Evolutionary conservation across 2,113 vertebrate genomes (phyloP).

Genomic region (Percopsis transmontana): DNA sequence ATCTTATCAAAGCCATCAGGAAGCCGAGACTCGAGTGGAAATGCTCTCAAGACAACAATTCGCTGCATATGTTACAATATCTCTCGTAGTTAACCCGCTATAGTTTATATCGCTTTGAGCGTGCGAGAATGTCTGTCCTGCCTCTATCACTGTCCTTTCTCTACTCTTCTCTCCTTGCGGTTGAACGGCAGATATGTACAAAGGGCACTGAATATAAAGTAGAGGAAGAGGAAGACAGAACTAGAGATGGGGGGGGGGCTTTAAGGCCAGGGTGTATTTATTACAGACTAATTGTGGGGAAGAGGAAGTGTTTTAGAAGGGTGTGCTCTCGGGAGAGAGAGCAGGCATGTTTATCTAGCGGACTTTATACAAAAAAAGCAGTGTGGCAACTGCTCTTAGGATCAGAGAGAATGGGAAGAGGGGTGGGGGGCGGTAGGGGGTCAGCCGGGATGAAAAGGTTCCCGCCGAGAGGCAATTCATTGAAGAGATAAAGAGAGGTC

Average conservation of each 20-base stretch:
- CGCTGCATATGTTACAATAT: constrained; percentile 64
- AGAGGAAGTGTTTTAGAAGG: constrained; percentile 74
- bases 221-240: background rate
- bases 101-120: constrained; percentile 53
- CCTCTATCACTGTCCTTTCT: constrained; percentile 12
- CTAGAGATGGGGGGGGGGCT: constrained; percentile 56
- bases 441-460: no score
- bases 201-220: background rate
- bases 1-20: constrained; percentile 81
- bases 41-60: constrained; percentile 55
- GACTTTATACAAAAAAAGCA: constrained; percentile 73
- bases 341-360: constrained; percentile 78
- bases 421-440: background rate
- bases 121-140: constrained; percentile 5
- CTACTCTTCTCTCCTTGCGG: constrained; percentile 23
- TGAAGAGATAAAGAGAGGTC: constrained; percentile 37
- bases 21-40: constrained; percentile 73
- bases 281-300: constrained; percentile 73
- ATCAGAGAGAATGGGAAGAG: constrained; percentile 54
- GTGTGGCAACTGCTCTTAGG: constrained; percentile 69
- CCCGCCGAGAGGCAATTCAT: background rate
- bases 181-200: background rate
- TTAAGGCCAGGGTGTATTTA: constrained; percentile 75
- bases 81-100: constrained; percentile 49
- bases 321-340: constrained; percentile 72